Conservation (phyloP, 2,113 vertebrate species). For the Columba janthina region DNA sequence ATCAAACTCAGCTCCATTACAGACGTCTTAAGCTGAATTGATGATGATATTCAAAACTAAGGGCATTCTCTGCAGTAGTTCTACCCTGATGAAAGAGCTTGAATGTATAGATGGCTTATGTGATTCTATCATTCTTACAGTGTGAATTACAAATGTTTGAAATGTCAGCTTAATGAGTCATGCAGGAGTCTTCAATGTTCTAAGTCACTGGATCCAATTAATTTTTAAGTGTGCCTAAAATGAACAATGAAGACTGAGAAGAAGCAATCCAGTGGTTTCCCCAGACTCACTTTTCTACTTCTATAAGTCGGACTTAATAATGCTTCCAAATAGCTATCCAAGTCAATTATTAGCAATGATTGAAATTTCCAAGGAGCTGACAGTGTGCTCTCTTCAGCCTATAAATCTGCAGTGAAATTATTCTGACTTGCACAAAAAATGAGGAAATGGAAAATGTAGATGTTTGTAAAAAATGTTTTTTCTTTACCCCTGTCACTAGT, state of each 20-base stretch:
- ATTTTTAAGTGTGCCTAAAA: conserved; percentile 67
- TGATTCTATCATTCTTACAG: conserved; percentile 67
- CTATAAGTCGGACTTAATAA: conserved; percentile 28
- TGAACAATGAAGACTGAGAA: conserved; percentile 39
- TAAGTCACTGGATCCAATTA: conserved; percentile 72
- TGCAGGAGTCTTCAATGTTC: conserved; percentile 68
- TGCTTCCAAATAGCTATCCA: conserved; percentile 36
- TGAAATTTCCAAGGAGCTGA: not conserved
- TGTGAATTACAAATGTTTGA: conserved; percentile 67
- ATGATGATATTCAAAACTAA: conserved; percentile 59
- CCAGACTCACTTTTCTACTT: not conserved
- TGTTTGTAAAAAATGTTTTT: not conserved
- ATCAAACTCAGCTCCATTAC: conserved; percentile 73
- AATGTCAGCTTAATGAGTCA: conserved; percentile 83
- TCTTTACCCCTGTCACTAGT: not conserved
- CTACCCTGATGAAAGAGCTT: conserved; percentile 58
- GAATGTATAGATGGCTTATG: conserved; percentile 62
- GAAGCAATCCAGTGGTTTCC: not conserved
- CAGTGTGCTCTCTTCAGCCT: not conserved
- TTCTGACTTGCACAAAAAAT: not conserved
- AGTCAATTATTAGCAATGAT: conserved; percentile 7
- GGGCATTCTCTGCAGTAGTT: conserved; percentile 20
- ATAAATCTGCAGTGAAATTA: not conserved
- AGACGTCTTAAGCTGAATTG: conserved; percentile 72
- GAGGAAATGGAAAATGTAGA: not conserved